Base-by-base conservation (phyloP, 2,888 invertebrate species). In the Rhimphoctona megacephalus region DNA sequence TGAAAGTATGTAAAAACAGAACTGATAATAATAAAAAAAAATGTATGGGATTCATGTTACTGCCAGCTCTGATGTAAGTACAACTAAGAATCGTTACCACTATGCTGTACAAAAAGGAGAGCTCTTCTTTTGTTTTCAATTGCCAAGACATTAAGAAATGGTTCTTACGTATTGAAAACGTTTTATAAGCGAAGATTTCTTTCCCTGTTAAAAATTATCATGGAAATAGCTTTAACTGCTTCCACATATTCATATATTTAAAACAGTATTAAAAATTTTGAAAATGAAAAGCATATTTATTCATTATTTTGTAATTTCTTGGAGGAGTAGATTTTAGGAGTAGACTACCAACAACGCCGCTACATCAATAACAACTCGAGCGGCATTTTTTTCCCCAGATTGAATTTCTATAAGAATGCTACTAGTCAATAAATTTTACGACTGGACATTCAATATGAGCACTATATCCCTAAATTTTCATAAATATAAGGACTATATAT, bases 181-280 rank as follows among this genome's bases (percentile, higher is more conserved):
- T 61, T 61, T 61, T 30, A 17, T 30, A 61, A 61, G 30, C 61
- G 11, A 30, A 30, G 1, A 17, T 30, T 61, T 6, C 17, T 61
- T 61, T 61, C 30, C 14, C 61, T 61, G 30, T 1, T 30, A 30
- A 17, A 61, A 61, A 17, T 61, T 7, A 61, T 7, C 30, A 17
- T 61, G 11, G 11, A 30, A 61, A 14, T 17, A 17, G 30, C 30
- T 30, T 57, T 25, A 14, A 57, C 6, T 30, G 30, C 30, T 30
- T 61, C 61, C 61, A 17, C 61, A 61, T 61, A 17, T 61, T 61
- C 61, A 17, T 25, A 57, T 25, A 57, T 57, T 57, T 57, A 17
- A 17, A 54, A 30, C 30, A 17, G 17, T 30, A 30, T 30, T 61
- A 1, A 14, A 30, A 6, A 14, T 49, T 49, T 49, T 49, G 17